Conservation (phyloP, 1,140 invertebrate genomes). For the Eupristina koningsbergeri region DNA sequence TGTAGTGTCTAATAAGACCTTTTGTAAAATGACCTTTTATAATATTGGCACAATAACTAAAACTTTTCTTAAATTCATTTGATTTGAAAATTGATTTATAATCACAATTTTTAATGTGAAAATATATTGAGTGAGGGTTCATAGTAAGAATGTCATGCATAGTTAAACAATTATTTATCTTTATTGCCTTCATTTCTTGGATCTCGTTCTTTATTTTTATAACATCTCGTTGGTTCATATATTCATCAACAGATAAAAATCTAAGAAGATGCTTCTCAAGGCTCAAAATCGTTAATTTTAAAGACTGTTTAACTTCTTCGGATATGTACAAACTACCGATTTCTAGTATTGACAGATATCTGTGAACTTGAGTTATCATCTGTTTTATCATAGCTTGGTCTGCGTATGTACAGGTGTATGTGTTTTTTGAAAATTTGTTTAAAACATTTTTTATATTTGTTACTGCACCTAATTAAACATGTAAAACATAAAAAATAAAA, state of each 20-base stretch:
- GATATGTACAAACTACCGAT: neutral
- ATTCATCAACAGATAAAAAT: neutral
- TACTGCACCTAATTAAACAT: too few species aligned
- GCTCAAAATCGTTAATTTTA: neutral
- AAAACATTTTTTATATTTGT: too few species aligned
- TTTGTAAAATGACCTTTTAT: constrained; percentile 9
- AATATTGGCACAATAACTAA: neutral
- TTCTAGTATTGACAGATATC: neutral
- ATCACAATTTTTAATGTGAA: neutral
- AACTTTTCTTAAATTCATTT: neutral
- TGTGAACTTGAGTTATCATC: neutral
- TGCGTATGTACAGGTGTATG: neutral
- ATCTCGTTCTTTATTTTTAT: neutral
- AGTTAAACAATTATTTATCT: neutral
- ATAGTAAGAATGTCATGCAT: neutral
- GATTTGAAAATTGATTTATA: neutral
- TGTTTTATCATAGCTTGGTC: neutral
- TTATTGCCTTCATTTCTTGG: neutral
- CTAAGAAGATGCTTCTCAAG: neutral
- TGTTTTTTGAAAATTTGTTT: too few species aligned
- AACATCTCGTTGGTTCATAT: neutral
- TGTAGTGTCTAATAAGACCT: neutral
- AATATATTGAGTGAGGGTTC: neutral
- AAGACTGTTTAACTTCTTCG: neutral
- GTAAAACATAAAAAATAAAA: too few species aligned